These are phyloP conservation scores for Bombus consobrinus DNA, from an alignment of 1,140 invertebrate species.

Conservation along the genomic window DNA sequence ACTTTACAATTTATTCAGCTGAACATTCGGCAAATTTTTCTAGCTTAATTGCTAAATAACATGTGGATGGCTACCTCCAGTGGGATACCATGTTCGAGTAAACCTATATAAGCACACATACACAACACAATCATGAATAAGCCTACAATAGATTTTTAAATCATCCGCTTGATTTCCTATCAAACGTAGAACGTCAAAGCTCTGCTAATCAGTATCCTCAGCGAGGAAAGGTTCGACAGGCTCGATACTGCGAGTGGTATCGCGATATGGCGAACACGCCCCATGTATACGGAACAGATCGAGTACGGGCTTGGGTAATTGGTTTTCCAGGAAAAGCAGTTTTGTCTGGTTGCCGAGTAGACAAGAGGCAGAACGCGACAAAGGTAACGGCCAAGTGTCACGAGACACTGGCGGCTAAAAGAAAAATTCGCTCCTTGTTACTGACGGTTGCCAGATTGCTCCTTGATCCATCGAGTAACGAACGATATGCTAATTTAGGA, in stretches of 20 bases:
- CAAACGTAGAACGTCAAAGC: neutral
- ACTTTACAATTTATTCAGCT: too few relatives aligned
- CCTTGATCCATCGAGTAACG: constrained; percentile 46
- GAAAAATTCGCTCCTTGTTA: neutral
- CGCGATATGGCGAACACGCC: constrained; percentile 20
- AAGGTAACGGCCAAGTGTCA: constrained; percentile 23
- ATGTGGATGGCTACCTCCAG: too few relatives aligned
- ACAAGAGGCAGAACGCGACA: constrained; percentile 11
- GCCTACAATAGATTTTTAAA: neutral
- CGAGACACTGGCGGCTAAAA: constrained; percentile 9
- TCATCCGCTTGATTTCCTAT: neutral
- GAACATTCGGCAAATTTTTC: too few relatives aligned
- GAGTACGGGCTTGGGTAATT: constrained; percentile 19
- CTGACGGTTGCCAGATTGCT: constrained; percentile 22
- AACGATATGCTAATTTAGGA: constrained; percentile 58
- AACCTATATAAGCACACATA: neutral
- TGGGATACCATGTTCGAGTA: too few relatives aligned
- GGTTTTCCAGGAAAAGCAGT: constrained; percentile 39
- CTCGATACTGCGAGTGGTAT: neutral
- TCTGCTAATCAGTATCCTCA: neutral
- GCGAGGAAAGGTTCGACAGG: constrained; percentile 3
- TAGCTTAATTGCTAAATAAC: too few relatives aligned
- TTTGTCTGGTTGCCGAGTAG: neutral
- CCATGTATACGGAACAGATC: constrained; percentile 1
- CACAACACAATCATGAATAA: neutral